Evolutionary conservation across 2,888 invertebrate genomes (phyloP).

Genomic region (Rhingia campestris): DNA sequence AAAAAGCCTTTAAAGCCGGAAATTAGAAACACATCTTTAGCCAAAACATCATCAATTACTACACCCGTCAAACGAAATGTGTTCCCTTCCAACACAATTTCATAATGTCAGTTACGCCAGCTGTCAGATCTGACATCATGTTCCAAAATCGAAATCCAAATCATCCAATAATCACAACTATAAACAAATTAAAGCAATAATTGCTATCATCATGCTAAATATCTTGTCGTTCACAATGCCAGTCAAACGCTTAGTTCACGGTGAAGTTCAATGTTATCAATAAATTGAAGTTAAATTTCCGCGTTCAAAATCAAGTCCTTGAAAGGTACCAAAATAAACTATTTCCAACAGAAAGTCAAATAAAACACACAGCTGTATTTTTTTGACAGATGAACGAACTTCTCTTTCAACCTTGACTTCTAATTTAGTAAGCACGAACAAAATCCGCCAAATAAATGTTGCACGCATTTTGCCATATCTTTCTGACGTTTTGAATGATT

Average conservation of each 20-base stretch:
- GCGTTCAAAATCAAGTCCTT: slow-evolving; percentile 28
- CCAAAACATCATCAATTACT: too few species aligned
- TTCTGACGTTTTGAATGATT: slow-evolving; percentile 28
- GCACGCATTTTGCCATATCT: slow-evolving; percentile 31
- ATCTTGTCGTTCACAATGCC: not conserved
- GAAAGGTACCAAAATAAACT: slow-evolving; percentile 24
- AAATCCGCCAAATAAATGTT: slow-evolving; percentile 28
- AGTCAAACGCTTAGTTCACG: slow-evolving; percentile 27
- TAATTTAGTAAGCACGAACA: slow-evolving; percentile 32
- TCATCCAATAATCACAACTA: not conserved
- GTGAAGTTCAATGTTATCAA: slow-evolving; percentile 61
- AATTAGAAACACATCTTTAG: too few species aligned
- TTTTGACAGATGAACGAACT: slow-evolving; percentile 71
- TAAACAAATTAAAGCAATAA: not conserved
- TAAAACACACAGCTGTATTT: slow-evolving; percentile 1
- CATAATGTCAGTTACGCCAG: too few species aligned
- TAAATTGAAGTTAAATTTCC: slow-evolving; percentile 44
- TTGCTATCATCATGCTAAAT: not conserved
- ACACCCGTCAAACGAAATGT: too few species aligned
- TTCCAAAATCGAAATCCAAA: too few species aligned
- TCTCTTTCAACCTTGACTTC: slow-evolving; percentile 60
- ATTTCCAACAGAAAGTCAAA: slow-evolving; percentile 29
- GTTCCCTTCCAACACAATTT: too few species aligned
- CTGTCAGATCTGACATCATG: too few species aligned
- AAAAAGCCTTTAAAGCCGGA: too few species aligned